A percentile compares a stretch with the other conserved stretches of the same genome.
Evolutionary conservation across 2,113 vertebrate species (phyloP).

Genomic region (Ibidorhyncha struthersii): DNA sequence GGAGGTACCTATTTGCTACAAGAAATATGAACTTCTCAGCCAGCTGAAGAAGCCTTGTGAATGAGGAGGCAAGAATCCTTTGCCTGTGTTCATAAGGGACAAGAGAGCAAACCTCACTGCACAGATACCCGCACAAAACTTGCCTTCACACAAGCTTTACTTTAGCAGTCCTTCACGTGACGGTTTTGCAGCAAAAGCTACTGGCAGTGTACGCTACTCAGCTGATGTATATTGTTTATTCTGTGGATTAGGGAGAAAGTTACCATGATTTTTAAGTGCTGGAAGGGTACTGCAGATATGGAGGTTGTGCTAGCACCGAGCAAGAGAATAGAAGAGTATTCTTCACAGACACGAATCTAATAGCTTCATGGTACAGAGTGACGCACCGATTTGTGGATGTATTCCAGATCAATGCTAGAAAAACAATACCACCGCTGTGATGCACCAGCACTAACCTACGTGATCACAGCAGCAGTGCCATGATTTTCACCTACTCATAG

Average conservation of each 20-base stretch:
- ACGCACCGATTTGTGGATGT: not conserved
- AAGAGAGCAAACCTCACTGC: not conserved
- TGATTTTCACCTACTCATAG: not conserved
- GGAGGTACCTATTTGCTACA: not conserved
- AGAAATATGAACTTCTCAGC: not conserved
- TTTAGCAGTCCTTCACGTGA: not conserved
- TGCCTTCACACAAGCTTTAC: not conserved
- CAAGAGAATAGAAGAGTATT: not conserved
- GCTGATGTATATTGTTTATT: not conserved
- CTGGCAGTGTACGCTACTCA: not conserved
- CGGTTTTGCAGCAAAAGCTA: not conserved
- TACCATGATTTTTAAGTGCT: not conserved
- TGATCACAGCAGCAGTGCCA: not conserved
- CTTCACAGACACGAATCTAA: not conserved
- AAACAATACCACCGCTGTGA: not conserved
- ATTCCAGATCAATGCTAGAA: not conserved
- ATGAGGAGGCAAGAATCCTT: not conserved
- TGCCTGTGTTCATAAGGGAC: accelerated
- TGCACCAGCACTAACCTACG: not conserved
- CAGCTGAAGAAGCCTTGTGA: not conserved
- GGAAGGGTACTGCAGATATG: not conserved
- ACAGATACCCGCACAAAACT: not conserved
- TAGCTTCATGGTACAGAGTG: not conserved
- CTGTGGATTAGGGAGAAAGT: not conserved
- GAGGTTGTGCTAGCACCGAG: not conserved